A percentile compares a stretch with the other conserved stretches of the same genome.
Conservation (phyloP, 2,888 invertebrate genomes). For the Hirtodrosophila duncani region DNA sequence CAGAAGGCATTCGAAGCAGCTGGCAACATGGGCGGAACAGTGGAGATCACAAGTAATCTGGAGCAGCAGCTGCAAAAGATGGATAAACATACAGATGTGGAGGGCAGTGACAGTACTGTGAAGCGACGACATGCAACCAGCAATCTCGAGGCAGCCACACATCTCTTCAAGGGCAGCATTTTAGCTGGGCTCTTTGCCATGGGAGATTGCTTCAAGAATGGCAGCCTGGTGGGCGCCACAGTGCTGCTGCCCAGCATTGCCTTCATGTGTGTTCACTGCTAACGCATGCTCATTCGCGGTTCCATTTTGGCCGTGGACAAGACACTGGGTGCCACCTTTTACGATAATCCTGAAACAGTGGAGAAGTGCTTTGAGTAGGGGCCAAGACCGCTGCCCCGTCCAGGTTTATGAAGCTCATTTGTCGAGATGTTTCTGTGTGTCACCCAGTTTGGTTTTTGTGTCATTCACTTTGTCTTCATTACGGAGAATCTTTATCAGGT, state of each 20-base stretch:
- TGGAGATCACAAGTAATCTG: constrained; percentile 46
- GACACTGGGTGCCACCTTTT: constrained; percentile 79
- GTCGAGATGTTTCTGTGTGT: constrained; percentile 93
- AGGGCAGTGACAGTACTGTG: constrained; percentile 16
- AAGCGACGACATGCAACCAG: constrained; percentile 79
- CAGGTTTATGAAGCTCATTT: constrained; percentile 82
- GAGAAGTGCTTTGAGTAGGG: constrained; percentile 89
- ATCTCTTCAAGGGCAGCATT: constrained; percentile 95
- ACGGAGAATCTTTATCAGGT: constrained; percentile 88
- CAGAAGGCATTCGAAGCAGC: constrained; percentile 39
- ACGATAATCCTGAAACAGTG: constrained; percentile 90
- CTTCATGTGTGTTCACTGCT: constrained; percentile 93
- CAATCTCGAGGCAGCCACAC: constrained; percentile 91
- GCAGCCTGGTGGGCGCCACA: constrained; percentile 90
- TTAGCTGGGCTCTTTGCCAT: constrained; percentile 97
- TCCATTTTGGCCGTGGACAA: constrained; percentile 66
- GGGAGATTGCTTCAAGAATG: constrained; percentile 95
- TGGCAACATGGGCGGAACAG: constrained; percentile 48
- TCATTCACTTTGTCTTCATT: constrained; percentile 96
- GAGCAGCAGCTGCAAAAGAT: constrained; percentile 17
- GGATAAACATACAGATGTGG: constrained; percentile 31
- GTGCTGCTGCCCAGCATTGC: constrained; percentile 89
- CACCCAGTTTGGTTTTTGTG: constrained; percentile 98
- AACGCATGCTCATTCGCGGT: constrained; percentile 86
- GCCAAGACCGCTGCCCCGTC: constrained; percentile 81